phyloP scores from a whole-genome alignment of 92 coral and sea anemone species.

The Phenganax marumi region DNA sequence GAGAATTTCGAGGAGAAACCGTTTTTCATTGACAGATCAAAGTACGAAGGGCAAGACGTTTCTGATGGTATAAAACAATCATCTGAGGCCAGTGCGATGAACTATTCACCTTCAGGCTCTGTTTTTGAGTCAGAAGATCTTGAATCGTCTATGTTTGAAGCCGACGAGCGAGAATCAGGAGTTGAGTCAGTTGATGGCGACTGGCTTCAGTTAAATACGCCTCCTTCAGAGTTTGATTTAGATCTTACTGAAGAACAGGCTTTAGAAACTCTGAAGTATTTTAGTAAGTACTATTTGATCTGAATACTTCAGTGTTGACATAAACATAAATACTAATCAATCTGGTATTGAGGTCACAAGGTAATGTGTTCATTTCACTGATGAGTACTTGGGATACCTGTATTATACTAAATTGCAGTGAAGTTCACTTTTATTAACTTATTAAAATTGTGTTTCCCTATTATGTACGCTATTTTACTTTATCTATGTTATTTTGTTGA shows the following conservation, averaged over 20 bases:
- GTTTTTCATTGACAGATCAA: neutral
- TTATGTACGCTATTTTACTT: no score
- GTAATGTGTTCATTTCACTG: no score
- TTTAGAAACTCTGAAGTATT: conserved; percentile 88
- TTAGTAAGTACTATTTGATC: conserved; percentile 68
- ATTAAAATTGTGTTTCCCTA: no score
- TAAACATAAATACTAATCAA: neutral
- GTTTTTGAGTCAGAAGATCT: conserved; percentile 36
- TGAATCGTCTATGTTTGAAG: conserved; percentile 60
- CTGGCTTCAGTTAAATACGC: conserved; percentile 50
- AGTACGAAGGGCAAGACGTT: neutral
- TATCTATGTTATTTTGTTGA: no score
- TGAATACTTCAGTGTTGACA: no score
- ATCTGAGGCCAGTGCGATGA: conserved; percentile 15
- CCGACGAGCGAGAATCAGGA: conserved; percentile 93
- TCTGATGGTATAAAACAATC: neutral
- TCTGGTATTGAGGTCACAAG: neutral
- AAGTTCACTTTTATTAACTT: no score
- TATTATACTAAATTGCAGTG: no score
- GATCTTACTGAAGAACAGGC: conserved; percentile 97
- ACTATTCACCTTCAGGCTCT: conserved; percentile 24
- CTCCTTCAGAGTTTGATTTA: conserved; percentile 64
- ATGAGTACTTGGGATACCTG: no score
- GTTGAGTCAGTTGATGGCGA: conserved; percentile 92
- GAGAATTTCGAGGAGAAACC: neutral